These are phyloP conservation scores for Cecropterus lyciades DNA, from an alignment of 1,140 invertebrate species.

Conservation along the genomic window DNA sequence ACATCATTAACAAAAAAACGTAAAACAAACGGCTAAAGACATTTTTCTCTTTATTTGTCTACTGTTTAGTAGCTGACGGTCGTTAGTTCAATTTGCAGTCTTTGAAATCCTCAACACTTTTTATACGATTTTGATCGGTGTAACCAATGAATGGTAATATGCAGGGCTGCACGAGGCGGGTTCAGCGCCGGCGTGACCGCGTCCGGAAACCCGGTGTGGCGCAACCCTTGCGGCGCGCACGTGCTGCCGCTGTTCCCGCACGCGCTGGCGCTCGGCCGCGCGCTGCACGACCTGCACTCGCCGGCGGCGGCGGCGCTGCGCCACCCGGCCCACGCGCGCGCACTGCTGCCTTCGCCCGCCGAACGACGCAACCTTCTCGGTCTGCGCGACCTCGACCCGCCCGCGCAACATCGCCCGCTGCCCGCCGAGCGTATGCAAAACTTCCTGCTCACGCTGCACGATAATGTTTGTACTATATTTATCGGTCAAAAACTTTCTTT, in stretches of 20 bases:
- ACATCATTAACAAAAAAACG: too few relatives aligned
- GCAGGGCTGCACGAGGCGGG: slow-evolving; percentile 89
- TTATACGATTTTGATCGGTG: too few relatives aligned
- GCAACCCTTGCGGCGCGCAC: slow-evolving; percentile 93
- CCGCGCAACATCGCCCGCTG: slow-evolving; percentile 58
- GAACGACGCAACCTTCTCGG: slow-evolving; percentile 67
- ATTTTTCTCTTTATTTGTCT: too few relatives aligned
- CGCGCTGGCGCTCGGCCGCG: slow-evolving; percentile 89
- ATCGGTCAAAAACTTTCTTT: too few relatives aligned
- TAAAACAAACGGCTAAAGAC: too few relatives aligned
- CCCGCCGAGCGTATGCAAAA: slow-evolving; percentile 92
- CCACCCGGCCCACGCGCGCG: slow-evolving; percentile 60
- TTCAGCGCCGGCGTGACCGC: slow-evolving; percentile 91
- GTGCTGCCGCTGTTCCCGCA: slow-evolving; percentile 91
- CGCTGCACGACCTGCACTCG: slow-evolving; percentile 92
- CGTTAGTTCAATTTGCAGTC: too few relatives aligned
- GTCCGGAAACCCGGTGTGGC: slow-evolving; percentile 90
- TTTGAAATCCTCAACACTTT: too few relatives aligned
- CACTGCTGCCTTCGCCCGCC: slow-evolving; percentile 56
- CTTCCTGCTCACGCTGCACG: slow-evolving; percentile 84
- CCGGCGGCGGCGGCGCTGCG: slow-evolving; percentile 82
- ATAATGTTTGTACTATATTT: slow-evolving; percentile 55
- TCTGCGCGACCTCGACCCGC: slow-evolving; percentile 47
- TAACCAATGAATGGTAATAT: too few relatives aligned
- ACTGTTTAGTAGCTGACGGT: too few relatives aligned